Percentiles rank a stretch among this genome's conserved stretches.
Evolutionary conservation across 2,797 vertebrate genomes (phyloP).

Genomic region (Myioborus melanocephalus): DNA sequence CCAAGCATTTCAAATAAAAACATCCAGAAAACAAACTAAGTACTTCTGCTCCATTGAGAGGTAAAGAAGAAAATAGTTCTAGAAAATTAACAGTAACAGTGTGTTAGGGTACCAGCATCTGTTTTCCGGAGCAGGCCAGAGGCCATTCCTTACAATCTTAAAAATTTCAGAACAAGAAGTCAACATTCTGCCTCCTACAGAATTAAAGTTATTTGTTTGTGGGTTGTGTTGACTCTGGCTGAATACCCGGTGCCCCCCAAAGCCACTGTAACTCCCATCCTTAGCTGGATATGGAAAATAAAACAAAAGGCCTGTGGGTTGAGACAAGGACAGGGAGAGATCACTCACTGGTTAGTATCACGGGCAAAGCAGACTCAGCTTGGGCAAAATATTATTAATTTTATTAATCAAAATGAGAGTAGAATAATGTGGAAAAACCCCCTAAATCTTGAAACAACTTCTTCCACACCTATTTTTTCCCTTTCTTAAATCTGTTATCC

Average conservation of each 20-base stretch:
- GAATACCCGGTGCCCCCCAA: not conserved
- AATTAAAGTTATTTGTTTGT: not conserved
- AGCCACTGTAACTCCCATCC: not conserved
- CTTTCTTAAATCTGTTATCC: not conserved
- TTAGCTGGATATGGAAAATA: not conserved
- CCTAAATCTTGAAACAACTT: not conserved
- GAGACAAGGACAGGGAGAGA: not conserved
- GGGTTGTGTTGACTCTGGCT: not conserved
- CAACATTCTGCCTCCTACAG: not conserved
- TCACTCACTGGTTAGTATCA: not conserved
- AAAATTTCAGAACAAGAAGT: not conserved
- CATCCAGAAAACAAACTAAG: not conserved
- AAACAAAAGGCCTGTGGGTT: not conserved
- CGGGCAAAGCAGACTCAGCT: not conserved
- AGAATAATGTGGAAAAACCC: not conserved
- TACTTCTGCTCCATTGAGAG: not conserved
- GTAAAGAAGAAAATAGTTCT: not conserved
- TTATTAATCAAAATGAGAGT: not conserved
- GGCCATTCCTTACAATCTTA: not conserved
- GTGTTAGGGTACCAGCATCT: not conserved
- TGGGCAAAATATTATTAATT: not conserved
- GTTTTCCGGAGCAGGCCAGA: not conserved
- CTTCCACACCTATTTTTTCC: not conserved
- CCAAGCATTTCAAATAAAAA: not conserved
- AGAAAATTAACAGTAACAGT: not conserved